phyloP scores from a whole-genome alignment of 2,888 invertebrate genomes.

The Parthenolecanium corni region DNA sequence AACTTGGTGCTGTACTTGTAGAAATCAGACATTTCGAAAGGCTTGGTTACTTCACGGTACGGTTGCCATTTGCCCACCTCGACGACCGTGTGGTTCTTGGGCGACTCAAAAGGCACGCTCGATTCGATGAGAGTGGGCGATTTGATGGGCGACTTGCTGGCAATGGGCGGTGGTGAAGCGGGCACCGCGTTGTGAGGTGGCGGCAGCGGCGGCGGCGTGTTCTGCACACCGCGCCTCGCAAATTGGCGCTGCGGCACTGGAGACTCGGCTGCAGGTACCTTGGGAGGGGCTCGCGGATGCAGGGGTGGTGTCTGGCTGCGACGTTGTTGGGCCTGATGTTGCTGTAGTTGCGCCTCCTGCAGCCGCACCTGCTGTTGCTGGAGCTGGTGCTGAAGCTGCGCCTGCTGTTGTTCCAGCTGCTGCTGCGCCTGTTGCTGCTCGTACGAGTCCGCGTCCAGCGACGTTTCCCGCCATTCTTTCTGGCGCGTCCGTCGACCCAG shows the following conservation, averaged over 20 bases:
- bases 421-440: no score
- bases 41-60: conserved; percentile 86
- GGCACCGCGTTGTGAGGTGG: conserved; percentile 13
- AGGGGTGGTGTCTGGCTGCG: conserved; percentile 24
- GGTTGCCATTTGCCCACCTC: conserved; percentile 82
- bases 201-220: conserved; percentile 37
- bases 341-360: no score
- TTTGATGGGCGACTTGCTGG: conserved; percentile 14
- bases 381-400: no score
- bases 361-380: no score
- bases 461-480: conserved; percentile 59
- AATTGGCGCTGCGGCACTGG: conserved; percentile 13
- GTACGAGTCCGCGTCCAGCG: conserved; percentile 46
- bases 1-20: conserved; percentile 95
- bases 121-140: conserved; percentile 21
- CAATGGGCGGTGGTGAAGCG: conserved; percentile 1
- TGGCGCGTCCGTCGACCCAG: conserved; percentile 39
- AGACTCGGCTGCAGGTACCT: neutral
- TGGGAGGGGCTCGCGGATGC: conserved; percentile 17
- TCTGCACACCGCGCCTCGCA: conserved; percentile 31
- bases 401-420: no score
- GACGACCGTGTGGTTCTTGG: conserved; percentile 71
- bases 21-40: conserved; percentile 95
- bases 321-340: no score
- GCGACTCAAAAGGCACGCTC: conserved; percentile 53